Evolutionary conservation across 2,113 vertebrate genomes (phyloP).

Genomic region (Empidonax traillii): DNA sequence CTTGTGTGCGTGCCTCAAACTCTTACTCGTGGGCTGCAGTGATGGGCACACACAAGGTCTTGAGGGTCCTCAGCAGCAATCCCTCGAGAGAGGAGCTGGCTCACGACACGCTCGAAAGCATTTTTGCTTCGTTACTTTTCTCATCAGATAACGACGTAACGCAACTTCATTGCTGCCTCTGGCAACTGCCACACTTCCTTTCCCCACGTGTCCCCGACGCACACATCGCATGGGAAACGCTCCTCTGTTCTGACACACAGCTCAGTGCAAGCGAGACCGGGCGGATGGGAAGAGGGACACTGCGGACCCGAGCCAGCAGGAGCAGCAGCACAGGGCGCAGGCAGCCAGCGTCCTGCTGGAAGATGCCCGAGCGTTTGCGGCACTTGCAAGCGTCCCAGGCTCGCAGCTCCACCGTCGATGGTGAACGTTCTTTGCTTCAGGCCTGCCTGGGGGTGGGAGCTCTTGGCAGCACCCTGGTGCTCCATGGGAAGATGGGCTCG

Average conservation of each 20-base stretch:
- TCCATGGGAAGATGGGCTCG: background rate
- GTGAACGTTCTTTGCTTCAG: background rate
- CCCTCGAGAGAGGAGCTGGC: background rate
- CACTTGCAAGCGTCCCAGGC: background rate
- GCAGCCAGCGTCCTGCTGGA: background rate
- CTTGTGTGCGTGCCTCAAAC: background rate
- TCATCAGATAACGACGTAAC: background rate
- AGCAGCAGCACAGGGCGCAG: background rate
- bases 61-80: background rate
- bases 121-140: slow-evolving; percentile 33
- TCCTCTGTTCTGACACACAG: background rate
- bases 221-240: background rate
- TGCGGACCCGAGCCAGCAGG: background rate
- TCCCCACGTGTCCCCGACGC: background rate
- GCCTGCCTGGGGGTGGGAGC: background rate
- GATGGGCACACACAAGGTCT: background rate
- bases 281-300: fast-evolving
- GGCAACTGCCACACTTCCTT: background rate
- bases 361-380: fast-evolving
- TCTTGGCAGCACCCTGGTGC: fast-evolving
- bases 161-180: background rate
- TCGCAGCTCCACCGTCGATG: fast-evolving
- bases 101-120: background rate
- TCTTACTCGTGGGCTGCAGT: background rate
- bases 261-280: background rate